A percentile compares a stretch with the other conserved stretches of the same genome.
These are phyloP conservation scores for Aphaenogaster ashmeadi DNA, from an alignment of 1,140 invertebrate species.

Conservation along the genomic window DNA sequence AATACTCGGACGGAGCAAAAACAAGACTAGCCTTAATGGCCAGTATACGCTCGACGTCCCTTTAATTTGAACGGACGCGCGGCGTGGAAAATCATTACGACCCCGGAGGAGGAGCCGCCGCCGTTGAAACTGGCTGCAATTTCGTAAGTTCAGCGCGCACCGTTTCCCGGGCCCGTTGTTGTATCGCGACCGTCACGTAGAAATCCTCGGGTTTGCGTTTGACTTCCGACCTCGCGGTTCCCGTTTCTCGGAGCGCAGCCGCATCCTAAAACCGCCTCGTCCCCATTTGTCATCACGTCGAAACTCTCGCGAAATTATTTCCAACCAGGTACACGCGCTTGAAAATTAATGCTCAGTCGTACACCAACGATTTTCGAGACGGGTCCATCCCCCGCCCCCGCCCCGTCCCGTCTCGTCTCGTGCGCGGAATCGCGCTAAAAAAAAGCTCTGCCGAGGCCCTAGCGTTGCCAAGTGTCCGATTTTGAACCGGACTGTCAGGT, in stretches of 20 bases:
- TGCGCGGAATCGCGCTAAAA: not conserved
- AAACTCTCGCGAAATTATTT: slow-evolving; percentile 52
- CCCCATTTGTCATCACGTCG: slow-evolving; percentile 45
- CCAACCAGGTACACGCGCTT: not conserved
- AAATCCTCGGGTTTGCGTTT: slow-evolving; percentile 20
- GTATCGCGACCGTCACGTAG: slow-evolving; percentile 26
- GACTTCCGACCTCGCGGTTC: slow-evolving; percentile 34
- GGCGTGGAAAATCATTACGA: slow-evolving; percentile 49
- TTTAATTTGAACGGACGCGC: slow-evolving; percentile 33
- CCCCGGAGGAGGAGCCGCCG: not conserved
- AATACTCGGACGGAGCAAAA: not conserved
- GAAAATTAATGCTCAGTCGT: slow-evolving; percentile 8
- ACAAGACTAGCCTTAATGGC: not conserved
- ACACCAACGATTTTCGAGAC: not conserved
- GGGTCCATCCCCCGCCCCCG: not conserved
- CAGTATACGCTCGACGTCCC: not conserved
- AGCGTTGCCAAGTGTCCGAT: too few relatives aligned
- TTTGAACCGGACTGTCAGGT: too few relatives aligned
- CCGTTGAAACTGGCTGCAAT: slow-evolving; percentile 40
- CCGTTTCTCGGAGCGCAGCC: slow-evolving; percentile 28
- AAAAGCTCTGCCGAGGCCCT: not conserved
- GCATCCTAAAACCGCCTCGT: slow-evolving; percentile 35
- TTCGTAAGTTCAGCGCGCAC: slow-evolving; percentile 22
- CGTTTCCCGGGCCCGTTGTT: slow-evolving; percentile 15
- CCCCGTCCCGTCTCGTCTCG: not conserved